Evolutionary conservation across 92 coral and sea anemone genomes (phyloP).

Genomic region (Zoanthus gigantus): DNA sequence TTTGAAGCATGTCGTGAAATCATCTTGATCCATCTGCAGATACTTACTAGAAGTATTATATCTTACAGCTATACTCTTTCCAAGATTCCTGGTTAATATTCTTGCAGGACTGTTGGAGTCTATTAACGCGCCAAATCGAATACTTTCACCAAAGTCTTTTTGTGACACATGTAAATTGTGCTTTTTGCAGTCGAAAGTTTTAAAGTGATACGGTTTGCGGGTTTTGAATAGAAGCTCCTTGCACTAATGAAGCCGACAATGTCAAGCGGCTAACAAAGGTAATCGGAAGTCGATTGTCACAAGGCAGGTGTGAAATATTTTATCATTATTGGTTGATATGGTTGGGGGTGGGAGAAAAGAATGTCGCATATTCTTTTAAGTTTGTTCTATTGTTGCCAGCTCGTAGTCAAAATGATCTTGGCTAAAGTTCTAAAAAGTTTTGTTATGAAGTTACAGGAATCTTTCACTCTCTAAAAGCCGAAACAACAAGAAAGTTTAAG

Average conservation of each 20-base stretch:
- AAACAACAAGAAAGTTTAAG: too few relatives aligned
- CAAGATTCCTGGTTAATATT: neutral
- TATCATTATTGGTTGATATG: slow-evolving; percentile 14
- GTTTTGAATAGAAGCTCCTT: slow-evolving; percentile 34
- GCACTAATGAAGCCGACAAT: slow-evolving; percentile 25
- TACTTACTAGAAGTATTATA: neutral
- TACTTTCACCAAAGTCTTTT: neutral
- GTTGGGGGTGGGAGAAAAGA: slow-evolving; percentile 22
- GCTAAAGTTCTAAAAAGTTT: too few relatives aligned
- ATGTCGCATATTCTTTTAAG: neutral
- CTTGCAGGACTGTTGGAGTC: neutral
- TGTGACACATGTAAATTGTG: slow-evolving; percentile 53
- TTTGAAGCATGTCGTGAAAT: neutral
- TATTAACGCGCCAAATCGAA: neutral
- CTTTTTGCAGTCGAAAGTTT: slow-evolving; percentile 24
- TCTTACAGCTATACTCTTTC: neutral
- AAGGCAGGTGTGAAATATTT: slow-evolving; percentile 41
- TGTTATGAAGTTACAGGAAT: too few relatives aligned
- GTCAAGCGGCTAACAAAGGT: slow-evolving; percentile 27
- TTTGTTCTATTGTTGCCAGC: slow-evolving; percentile 9
- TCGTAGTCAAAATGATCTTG: too few relatives aligned
- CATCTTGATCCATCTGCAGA: neutral
- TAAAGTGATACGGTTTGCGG: slow-evolving; percentile 20
- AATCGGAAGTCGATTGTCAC: slow-evolving; percentile 44
- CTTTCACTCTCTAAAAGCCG: too few relatives aligned